Evolutionary conservation across 2,113 vertebrate genomes (phyloP).

Genomic region (Brienomyrus longianalis): DNA sequence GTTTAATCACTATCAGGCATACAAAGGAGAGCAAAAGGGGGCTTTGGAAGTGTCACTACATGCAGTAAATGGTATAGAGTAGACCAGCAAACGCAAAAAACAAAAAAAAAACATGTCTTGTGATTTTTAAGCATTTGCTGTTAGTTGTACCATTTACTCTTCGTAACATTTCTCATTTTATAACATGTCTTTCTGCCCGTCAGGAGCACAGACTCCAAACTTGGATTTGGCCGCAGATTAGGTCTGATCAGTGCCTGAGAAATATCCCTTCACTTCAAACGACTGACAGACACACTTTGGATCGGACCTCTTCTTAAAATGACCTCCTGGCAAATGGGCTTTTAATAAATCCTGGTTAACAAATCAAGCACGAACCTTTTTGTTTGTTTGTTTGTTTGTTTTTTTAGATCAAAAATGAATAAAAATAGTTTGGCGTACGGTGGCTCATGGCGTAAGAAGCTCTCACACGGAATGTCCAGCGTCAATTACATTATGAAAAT

Average conservation of each 20-base stretch:
- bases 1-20: slow-evolving; percentile 17
- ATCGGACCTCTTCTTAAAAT: not conserved
- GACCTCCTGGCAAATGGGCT: slow-evolving; percentile 32
- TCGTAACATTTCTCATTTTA: not conserved
- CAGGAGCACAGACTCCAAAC: not conserved
- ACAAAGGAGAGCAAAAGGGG: not conserved
- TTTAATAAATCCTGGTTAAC: slow-evolving; percentile 46
- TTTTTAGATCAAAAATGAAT: slow-evolving; percentile 27
- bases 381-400: slow-evolving; percentile 27
- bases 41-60: not conserved
- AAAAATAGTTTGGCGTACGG: slow-evolving; percentile 29
- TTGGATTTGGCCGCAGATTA: not conserved
- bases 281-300: not conserved
- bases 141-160: not conserved
- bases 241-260: not conserved
- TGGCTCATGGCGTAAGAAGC: slow-evolving; percentile 18
- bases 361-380: slow-evolving; percentile 36
- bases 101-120: not conserved
- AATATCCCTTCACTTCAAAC: not conserved
- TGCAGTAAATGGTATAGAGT: not conserved
- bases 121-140: not conserved
- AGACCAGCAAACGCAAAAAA: not conserved
- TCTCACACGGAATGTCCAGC: slow-evolving; percentile 40
- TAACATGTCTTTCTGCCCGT: not conserved
- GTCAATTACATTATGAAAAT: slow-evolving; percentile 66